A percentile compares a stretch with the other conserved stretches of the same genome.
Conservation (phyloP, 2,797 vertebrate species). For the Serranus cabrilla region DNA sequence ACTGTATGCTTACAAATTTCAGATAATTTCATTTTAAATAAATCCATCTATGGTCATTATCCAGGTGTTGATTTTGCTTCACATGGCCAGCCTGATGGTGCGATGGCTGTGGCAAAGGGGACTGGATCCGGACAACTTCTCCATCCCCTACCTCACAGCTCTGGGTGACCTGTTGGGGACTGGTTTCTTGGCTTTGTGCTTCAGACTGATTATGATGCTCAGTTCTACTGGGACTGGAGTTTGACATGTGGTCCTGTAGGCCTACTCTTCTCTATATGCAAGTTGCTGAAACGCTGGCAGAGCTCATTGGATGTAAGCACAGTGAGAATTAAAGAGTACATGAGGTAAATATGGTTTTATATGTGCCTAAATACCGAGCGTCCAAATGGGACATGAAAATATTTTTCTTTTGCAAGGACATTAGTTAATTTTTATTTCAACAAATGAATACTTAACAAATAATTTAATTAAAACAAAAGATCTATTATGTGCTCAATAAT, state of each 20-base stretch:
- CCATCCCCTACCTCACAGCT: slow-evolving; percentile 94
- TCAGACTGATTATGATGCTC: slow-evolving; percentile 77
- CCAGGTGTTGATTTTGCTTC: slow-evolving; percentile 90
- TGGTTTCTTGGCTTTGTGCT: slow-evolving; percentile 88
- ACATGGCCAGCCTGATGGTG: slow-evolving; percentile 85
- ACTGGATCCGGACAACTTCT: slow-evolving; percentile 92
- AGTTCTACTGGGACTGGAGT: slow-evolving; percentile 30
- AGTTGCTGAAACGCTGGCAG: slow-evolving; percentile 16
- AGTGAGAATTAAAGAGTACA: neutral
- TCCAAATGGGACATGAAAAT: neutral
- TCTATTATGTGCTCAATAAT: neutral
- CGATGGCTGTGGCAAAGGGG: slow-evolving; percentile 88
- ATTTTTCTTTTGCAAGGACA: neutral
- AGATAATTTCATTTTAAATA: neutral
- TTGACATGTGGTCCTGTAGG: slow-evolving; percentile 31
- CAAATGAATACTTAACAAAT: neutral
- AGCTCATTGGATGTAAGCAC: neutral
- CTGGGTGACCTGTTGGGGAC: slow-evolving; percentile 92
- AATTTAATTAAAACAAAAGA: slow-evolving; percentile 1
- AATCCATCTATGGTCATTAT: neutral
- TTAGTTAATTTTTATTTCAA: neutral
- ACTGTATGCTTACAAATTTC: neutral
- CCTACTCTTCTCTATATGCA: slow-evolving; percentile 11
- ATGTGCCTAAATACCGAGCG: neutral
- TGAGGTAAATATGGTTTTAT: neutral